Evolutionary conservation across 2,113 vertebrate species (phyloP), one percentile per base, ranked within the genome.

Genomic region (Macrotus californicus): DNA sequence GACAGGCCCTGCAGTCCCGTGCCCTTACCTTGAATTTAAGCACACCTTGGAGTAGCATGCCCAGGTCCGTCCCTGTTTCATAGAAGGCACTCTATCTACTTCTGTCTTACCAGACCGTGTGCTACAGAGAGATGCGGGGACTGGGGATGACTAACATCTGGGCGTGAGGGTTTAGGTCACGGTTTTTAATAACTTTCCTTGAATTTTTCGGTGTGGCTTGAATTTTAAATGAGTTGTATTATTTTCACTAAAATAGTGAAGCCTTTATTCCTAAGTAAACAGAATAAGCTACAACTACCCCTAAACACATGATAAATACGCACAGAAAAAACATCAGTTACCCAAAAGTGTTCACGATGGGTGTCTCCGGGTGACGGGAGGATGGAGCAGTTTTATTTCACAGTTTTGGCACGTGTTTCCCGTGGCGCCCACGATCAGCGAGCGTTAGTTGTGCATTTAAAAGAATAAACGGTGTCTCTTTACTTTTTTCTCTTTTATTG

Each of bases 201-300:
- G 56, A 54, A 29, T 31, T 61, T 80, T 72, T 76, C 64, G 54
- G 19, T 24, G 6, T 69, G 59, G 24, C 22, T 50, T 77, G 41
- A 81, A 67, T 76, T 80, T 90, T 81, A 52, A 36, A 29, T 18
- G 70, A 48, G 22, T 5, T 54, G 19, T 21, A 56, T 67, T 29
- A 14, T 24, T 76, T 87, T 92, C 41, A 66, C 22, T 48, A 90
- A 96, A 82, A 34, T 48, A 81, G n/a, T n/a, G 75, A 80, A 88
- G 31, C 34, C 36, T 22, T 95, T 75, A 66, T 61, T 89, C 26
- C 75, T 79, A 61, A 83, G 29, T 36, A 72, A 26, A 34, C 8
- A 75, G 13, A 61, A 67, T 81, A 34, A 67, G 80, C 61, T 66
- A 24, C 13, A 79, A 39, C 14, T 21, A 84, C 0, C 24, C 19